Evolutionary conservation across 2,888 invertebrate species (phyloP).

Genomic region (Lochmaea capreae): DNA sequence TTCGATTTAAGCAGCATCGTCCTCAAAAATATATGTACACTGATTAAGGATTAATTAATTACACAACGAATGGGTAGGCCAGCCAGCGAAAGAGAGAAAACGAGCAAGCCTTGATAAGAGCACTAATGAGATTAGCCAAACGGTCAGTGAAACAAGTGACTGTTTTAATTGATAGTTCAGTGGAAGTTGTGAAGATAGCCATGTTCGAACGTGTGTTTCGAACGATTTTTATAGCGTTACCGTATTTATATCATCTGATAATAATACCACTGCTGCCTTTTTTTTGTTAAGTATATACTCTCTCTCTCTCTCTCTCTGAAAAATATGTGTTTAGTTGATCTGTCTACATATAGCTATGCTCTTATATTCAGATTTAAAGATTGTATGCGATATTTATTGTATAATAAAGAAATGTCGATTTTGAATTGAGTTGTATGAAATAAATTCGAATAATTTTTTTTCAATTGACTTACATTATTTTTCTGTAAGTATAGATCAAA

Average conservation of each 20-base stretch:
- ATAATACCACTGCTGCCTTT: constrained; percentile 6
- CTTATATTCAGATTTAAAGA: constrained; percentile 1
- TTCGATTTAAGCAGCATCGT: constrained; percentile 39
- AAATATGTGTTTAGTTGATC: constrained; percentile 21
- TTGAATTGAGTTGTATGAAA: not conserved
- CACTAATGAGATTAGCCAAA: constrained; percentile 65
- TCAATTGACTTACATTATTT: too few species aligned
- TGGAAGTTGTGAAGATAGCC: constrained; percentile 62
- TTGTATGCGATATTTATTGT: not conserved
- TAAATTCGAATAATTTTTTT: too few species aligned
- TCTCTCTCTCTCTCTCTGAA: too few species aligned
- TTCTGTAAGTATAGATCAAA: too few species aligned
- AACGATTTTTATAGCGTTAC: constrained; percentile 50
- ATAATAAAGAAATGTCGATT: too few species aligned
- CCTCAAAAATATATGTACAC: constrained; percentile 54
- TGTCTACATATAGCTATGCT: not conserved
- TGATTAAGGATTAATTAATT: constrained; percentile 66
- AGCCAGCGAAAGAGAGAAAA: constrained; percentile 57
- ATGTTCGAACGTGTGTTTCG: constrained; percentile 59
- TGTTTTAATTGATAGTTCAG: constrained; percentile 64
- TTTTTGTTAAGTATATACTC: too few species aligned
- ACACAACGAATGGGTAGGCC: constrained; percentile 59
- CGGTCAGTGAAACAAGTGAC: constrained; percentile 57
- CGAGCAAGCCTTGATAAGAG: constrained; percentile 62
- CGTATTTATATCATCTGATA: constrained; percentile 60